Conservation (phyloP, 1,140 invertebrate species). For the Pseudomyrmex cubaensis region DNA sequence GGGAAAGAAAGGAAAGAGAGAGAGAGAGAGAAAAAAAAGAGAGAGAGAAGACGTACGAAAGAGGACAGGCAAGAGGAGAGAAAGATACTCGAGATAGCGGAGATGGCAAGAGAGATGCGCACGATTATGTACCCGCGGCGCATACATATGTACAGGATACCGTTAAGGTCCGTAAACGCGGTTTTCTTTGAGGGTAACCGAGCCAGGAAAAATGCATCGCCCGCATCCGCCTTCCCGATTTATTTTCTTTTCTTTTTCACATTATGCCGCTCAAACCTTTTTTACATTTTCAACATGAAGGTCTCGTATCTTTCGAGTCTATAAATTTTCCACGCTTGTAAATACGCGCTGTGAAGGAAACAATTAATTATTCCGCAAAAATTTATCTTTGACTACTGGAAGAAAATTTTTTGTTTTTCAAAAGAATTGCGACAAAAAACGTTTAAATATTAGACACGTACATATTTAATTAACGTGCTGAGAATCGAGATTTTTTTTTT, state of each 20-base stretch:
- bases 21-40: not conserved
- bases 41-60: not conserved
- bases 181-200: constrained; percentile 39
- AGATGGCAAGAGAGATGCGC: constrained; percentile 13
- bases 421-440: too few relatives aligned
- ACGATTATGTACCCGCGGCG: constrained; percentile 30
- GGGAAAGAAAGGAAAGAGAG: not conserved
- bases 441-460: not conserved
- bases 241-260: constrained; percentile 18
- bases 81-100: constrained; percentile 29
- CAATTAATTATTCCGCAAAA: too few relatives aligned
- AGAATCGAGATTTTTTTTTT: not conserved
- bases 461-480: not conserved
- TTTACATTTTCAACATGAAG: constrained; percentile 5
- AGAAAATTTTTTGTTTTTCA: too few relatives aligned
- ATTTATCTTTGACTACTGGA: too few relatives aligned
- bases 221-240: constrained; percentile 16
- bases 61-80: not conserved
- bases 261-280: not conserved
- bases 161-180: constrained; percentile 31
- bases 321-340: not conserved
- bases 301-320: not conserved
- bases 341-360: too few relatives aligned
- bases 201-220: constrained; percentile 32
- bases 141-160: constrained; percentile 34